Percentiles rank a stretch among this genome's conserved stretches.
These are phyloP conservation scores for Eurois occulta DNA, from an alignment of 2,888 invertebrate genomes.

Conservation along the genomic window DNA sequence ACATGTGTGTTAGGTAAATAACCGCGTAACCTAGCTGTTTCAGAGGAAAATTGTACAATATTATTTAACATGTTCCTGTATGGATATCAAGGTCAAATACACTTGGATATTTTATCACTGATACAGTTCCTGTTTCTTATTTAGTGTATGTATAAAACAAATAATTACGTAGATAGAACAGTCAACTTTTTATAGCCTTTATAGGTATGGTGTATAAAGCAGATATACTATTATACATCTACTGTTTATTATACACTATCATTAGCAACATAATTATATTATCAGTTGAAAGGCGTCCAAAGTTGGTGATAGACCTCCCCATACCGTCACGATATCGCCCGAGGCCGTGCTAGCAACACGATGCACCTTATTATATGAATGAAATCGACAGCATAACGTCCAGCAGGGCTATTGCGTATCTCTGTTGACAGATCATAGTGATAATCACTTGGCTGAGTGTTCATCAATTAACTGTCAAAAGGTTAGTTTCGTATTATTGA, in stretches of 20 bases:
- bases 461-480: too few species aligned
- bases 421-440: too few species aligned
- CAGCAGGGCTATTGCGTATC: too few species aligned
- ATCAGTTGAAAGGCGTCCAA: not conserved
- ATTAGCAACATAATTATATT: not conserved
- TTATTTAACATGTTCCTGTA: not conserved
- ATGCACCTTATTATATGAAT: not conserved
- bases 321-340: not conserved
- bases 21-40: not conserved
- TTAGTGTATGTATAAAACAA: not conserved
- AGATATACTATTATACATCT: not conserved
- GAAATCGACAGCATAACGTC: not conserved
- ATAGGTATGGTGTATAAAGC: not conserved
- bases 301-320: not conserved
- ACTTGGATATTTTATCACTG: not conserved
- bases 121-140: not conserved
- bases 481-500: too few species aligned
- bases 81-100: not conserved
- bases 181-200: too few species aligned
- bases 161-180: not conserved
- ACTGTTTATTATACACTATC: too few species aligned
- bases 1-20: not conserved
- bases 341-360: not conserved
- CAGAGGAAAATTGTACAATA: not conserved
- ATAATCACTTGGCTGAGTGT: too few species aligned